These are phyloP conservation scores for Ips typographus DNA, from an alignment of 1,140 invertebrate genomes.

Conservation along the genomic window DNA sequence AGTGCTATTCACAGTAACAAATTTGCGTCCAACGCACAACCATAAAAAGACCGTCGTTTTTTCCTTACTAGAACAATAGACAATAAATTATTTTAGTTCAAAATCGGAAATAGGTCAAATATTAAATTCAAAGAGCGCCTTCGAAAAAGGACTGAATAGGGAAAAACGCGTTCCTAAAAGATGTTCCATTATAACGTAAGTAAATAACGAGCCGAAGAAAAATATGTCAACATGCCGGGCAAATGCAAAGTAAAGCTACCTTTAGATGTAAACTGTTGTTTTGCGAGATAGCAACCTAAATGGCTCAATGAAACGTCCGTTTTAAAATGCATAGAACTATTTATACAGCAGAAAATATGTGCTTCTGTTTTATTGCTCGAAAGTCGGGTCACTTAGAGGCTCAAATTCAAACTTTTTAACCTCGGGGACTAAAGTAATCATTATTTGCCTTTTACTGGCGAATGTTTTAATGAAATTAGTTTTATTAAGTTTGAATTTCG, in stretches of 20 bases:
- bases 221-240: slow-evolving; percentile 33
- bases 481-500: no score
- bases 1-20: slow-evolving; percentile 23
- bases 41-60: slow-evolving; percentile 17
- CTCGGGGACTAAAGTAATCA: no score
- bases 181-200: slow-evolving; percentile 30
- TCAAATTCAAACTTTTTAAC: no score
- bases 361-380: slow-evolving; percentile 5
- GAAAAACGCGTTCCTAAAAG: slow-evolving; percentile 15
- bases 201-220: slow-evolving; percentile 28
- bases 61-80: slow-evolving; percentile 5
- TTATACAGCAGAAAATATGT: slow-evolving; percentile 11
- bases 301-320: slow-evolving; percentile 25
- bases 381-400: no score
- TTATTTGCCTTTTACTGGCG: no score
- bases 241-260: slow-evolving; percentile 28
- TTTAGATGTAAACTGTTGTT: slow-evolving; percentile 31
- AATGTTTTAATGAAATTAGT: no score
- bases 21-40: slow-evolving; percentile 26
- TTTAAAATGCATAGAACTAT: slow-evolving; percentile 34
- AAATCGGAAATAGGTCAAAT: slow-evolving; percentile 15
- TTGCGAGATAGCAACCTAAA: slow-evolving; percentile 33
- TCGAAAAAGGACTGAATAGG: slow-evolving; percentile 22
- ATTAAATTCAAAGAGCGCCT: slow-evolving; percentile 9
- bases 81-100: slow-evolving; percentile 5